phyloP scores from a whole-genome alignment of 1,140 invertebrate species.

The Choristoneura fumiferana region DNA sequence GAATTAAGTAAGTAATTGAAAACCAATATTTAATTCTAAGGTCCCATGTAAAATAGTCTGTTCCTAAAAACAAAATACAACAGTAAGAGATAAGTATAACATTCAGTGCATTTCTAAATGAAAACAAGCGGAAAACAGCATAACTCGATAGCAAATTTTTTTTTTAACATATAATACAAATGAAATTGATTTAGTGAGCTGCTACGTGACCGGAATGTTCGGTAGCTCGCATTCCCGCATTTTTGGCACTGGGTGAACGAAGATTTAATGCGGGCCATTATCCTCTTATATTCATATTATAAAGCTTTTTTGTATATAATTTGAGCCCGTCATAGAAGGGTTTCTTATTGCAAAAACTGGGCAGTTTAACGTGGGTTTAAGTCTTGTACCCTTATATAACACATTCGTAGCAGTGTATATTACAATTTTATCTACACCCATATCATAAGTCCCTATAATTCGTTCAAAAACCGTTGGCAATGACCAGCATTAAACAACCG shows the following conservation, averaged over 20 bases:
- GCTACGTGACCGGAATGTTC: conserved; percentile 12
- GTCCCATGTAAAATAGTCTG: too few species aligned
- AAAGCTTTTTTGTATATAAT: background rate
- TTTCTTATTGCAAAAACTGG: background rate
- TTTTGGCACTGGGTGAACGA: conserved; percentile 11
- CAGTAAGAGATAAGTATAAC: too few species aligned
- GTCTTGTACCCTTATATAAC: background rate
- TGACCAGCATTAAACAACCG: too few species aligned
- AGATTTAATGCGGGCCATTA: conserved; percentile 14
- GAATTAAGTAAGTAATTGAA: too few species aligned
- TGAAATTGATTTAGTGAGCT: conserved; percentile 16
- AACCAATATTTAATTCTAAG: too few species aligned
- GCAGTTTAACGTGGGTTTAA: background rate
- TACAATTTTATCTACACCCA: too few species aligned
- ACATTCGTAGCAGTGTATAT: background rate
- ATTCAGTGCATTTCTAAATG: too few species aligned
- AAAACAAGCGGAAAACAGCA: too few species aligned
- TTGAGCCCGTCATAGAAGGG: background rate
- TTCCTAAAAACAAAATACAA: too few species aligned
- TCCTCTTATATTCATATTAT: background rate
- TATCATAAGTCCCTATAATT: too few species aligned
- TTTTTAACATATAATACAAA: conserved; percentile 11
- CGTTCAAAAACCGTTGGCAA: too few species aligned
- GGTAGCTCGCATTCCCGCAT: background rate
- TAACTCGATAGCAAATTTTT: conserved; percentile 1